phyloP scores from a whole-genome alignment of 2,888 invertebrate genomes.

The Dasypogon diadema region DNA sequence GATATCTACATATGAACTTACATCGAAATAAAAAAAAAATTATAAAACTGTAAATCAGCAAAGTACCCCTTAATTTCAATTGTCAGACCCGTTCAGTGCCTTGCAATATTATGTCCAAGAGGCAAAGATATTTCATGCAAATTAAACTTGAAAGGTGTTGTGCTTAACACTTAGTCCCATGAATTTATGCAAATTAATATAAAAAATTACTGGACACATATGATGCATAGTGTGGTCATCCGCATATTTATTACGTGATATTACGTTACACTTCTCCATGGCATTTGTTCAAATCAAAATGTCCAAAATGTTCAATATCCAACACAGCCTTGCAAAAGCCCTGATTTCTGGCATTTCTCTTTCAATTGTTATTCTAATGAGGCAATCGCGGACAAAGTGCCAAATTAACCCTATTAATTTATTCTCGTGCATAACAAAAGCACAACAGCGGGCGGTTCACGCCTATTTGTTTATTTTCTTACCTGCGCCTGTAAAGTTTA shows the following conservation, averaged over 20 bases:
- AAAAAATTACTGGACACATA: neutral
- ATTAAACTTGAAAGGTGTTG: slow-evolving; percentile 32
- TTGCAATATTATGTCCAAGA: slow-evolving; percentile 1
- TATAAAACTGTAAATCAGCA: too few relatives aligned
- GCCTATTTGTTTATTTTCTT: slow-evolving; percentile 43
- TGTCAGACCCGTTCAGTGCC: too few relatives aligned
- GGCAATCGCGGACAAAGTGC: neutral
- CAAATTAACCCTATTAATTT: slow-evolving; percentile 46
- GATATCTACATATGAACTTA: too few relatives aligned
- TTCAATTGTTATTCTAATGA: slow-evolving; percentile 43
- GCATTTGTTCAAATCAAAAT: slow-evolving; percentile 13
- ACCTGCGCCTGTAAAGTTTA: neutral
- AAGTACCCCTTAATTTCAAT: too few relatives aligned
- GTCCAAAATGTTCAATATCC: slow-evolving; percentile 14
- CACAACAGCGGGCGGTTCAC: slow-evolving; percentile 26
- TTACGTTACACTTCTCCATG: neutral
- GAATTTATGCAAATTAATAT: slow-evolving; percentile 38
- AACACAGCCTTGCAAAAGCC: neutral
- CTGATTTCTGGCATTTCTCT: neutral
- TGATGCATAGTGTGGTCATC: neutral
- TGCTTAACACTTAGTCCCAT: slow-evolving; percentile 20
- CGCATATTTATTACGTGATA: slow-evolving; percentile 6
- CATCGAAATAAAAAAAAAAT: too few relatives aligned
- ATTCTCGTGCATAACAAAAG: slow-evolving; percentile 20
- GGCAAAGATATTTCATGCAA: slow-evolving; percentile 28